phyloP scores from a whole-genome alignment of 1,140 invertebrate genomes.

The Bursaphelenchus mucronatus region DNA sequence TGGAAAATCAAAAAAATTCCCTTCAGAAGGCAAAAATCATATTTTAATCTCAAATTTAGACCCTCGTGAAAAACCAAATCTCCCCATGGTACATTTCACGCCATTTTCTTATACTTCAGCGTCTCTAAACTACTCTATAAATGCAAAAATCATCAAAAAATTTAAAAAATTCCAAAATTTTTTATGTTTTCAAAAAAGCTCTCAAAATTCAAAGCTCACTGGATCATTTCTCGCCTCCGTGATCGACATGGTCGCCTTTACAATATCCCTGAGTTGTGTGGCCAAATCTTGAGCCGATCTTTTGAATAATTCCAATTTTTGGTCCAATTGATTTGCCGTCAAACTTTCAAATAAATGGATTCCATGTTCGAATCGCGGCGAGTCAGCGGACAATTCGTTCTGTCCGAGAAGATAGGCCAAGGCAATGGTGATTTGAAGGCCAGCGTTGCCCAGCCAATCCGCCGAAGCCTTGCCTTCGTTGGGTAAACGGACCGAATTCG shows the following conservation, averaged over 20 bases:
- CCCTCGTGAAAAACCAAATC: no score
- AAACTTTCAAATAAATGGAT: slow-evolving; percentile 45
- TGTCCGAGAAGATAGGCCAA: slow-evolving; percentile 49
- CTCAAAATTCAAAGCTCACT: slow-evolving; percentile 67
- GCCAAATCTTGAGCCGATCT: slow-evolving; percentile 73
- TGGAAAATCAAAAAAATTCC: no score
- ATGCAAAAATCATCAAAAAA: no score
- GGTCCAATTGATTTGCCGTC: slow-evolving; percentile 5
- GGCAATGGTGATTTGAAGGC: slow-evolving; percentile 53
- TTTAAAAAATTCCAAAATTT: no score
- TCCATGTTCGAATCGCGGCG: slow-evolving; percentile 47
- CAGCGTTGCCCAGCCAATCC: slow-evolving; percentile 36
- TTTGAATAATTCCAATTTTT: slow-evolving; percentile 10
- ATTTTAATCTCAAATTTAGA: no score
- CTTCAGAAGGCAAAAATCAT: no score
- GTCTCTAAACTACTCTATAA: no score
- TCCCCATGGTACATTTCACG: no score
- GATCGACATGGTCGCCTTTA: slow-evolving; percentile 88
- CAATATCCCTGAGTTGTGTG: slow-evolving; percentile 80
- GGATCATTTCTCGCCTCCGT: slow-evolving; percentile 80
- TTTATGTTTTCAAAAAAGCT: no score
- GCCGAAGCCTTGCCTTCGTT: not conserved
- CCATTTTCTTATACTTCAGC: no score
- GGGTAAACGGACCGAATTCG: not conserved
- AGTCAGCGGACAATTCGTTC: slow-evolving; percentile 35